Conservation (phyloP, 53 echinoderm and acorn worm genomes). For the Paelopatides confundens region DNA sequence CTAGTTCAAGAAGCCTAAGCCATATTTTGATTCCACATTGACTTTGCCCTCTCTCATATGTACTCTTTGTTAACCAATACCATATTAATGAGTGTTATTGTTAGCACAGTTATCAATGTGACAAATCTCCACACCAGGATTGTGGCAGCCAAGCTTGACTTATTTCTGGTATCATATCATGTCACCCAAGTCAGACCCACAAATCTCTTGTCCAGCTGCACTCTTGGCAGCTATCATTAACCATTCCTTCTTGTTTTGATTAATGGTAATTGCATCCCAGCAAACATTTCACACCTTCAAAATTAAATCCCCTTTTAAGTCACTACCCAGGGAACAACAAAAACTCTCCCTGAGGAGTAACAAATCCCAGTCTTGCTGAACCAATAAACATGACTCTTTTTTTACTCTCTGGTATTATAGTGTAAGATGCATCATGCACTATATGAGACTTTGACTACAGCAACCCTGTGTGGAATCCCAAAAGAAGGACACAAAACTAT, state of each 20-base stretch:
- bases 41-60: too few relatives aligned
- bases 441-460: too few relatives aligned
- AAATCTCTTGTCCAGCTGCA: conserved; percentile 18
- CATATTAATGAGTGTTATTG: neutral
- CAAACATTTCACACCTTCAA: conserved; percentile 47
- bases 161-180: neutral
- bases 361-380: conserved; percentile 35
- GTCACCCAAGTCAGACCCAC: neutral
- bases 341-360: neutral
- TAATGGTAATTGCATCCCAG: conserved; percentile 39
- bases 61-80: neutral
- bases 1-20: neutral
- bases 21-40: neutral
- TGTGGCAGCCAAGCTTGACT: neutral
- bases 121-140: neutral
- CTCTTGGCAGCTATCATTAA: conserved; percentile 10
- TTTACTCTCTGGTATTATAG: neutral
- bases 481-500: conserved; percentile 28
- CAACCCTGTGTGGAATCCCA: conserved; percentile 2
- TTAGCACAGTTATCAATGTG: neutral
- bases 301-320: conserved; percentile 41
- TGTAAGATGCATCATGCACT: neutral
- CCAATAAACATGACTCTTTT: conserved; percentile 18
- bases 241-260: conserved; percentile 45
- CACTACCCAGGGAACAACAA: conserved; percentile 37